A percentile compares a stretch with the other conserved stretches of the same genome.
Evolutionary conservation across 2,888 invertebrate genomes (phyloP).

Genomic region (Drosophila cognata): DNA sequence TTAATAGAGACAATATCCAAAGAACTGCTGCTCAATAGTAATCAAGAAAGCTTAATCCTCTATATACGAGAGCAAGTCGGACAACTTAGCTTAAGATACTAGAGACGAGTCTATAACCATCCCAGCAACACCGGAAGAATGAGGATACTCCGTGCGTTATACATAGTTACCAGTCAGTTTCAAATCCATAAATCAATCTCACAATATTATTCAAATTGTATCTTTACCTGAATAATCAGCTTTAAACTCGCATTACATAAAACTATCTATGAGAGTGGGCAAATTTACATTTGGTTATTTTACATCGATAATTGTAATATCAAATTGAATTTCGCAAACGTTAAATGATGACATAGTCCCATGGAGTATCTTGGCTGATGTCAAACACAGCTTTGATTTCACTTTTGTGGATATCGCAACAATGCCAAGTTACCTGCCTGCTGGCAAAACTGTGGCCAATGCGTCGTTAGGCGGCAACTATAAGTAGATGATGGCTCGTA

Average conservation of each 20-base stretch:
- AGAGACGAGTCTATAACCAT: neutral
- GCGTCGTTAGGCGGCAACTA: conserved; percentile 15
- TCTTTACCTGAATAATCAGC: neutral
- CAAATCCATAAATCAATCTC: neutral
- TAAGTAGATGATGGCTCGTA: conserved; percentile 46
- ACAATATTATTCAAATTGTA: neutral
- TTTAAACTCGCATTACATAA: neutral
- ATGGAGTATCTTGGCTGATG: neutral
- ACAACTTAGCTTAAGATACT: neutral
- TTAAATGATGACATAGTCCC: neutral
- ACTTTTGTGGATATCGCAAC: neutral
- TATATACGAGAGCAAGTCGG: neutral
- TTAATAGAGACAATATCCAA: neutral
- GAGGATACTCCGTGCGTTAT: neutral
- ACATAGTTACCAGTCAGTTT: neutral
- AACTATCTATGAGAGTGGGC: neutral
- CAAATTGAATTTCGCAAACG: neutral
- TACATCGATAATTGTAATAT: neutral
- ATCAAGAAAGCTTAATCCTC: neutral
- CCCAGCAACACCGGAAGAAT: neutral
- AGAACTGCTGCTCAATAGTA: neutral
- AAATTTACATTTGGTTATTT: neutral
- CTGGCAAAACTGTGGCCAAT: conserved; percentile 23
- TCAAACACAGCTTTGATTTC: conserved; percentile 20
- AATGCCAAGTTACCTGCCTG: conserved; percentile 19